Percentiles rank a stretch among this genome's conserved stretches.
Evolutionary conservation across 2,888 invertebrate species (phyloP).

Genomic region (Drosophila planitibia): DNA sequence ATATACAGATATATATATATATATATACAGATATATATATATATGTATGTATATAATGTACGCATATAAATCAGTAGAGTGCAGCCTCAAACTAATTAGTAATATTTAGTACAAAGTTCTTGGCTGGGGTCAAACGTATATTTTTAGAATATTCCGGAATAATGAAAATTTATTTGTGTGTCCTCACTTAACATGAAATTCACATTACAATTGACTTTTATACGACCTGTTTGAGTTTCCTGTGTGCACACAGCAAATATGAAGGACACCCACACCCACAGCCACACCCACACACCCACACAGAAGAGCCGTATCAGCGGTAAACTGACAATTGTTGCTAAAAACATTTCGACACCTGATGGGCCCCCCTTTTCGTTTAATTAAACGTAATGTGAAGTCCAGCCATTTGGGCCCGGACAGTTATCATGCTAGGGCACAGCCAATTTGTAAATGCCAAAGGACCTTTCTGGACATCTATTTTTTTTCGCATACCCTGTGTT

Average conservation of each 20-base stretch:
- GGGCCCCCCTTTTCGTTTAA: constrained; percentile 59
- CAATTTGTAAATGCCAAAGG: constrained; percentile 45
- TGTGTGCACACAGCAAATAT: constrained; percentile 5
- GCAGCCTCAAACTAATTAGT: constrained; percentile 42
- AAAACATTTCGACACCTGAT: constrained; percentile 56
- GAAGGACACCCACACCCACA: constrained; percentile 10
- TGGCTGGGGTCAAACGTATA: constrained; percentile 8
- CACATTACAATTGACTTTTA: constrained; percentile 74
- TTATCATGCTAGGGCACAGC: constrained; percentile 40
- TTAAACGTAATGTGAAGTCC: constrained; percentile 67
- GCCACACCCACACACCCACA: not conserved
- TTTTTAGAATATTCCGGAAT: constrained; percentile 16
- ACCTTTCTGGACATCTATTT: constrained; percentile 27
- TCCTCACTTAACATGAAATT: constrained; percentile 60
- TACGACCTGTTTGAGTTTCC: constrained; percentile 27
- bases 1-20: not conserved
- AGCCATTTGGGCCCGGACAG: constrained; percentile 40
- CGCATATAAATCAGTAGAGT: not conserved
- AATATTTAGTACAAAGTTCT: constrained; percentile 46
- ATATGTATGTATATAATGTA: not conserved
- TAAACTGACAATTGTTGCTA: constrained; percentile 50
- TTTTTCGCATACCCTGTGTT: constrained; percentile 22
- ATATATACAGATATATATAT: not conserved
- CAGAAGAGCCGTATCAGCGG: not conserved
- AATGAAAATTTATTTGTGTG: constrained; percentile 59